Conservation (phyloP, 2,113 vertebrate genomes). For the Morphnarchus princeps region DNA sequence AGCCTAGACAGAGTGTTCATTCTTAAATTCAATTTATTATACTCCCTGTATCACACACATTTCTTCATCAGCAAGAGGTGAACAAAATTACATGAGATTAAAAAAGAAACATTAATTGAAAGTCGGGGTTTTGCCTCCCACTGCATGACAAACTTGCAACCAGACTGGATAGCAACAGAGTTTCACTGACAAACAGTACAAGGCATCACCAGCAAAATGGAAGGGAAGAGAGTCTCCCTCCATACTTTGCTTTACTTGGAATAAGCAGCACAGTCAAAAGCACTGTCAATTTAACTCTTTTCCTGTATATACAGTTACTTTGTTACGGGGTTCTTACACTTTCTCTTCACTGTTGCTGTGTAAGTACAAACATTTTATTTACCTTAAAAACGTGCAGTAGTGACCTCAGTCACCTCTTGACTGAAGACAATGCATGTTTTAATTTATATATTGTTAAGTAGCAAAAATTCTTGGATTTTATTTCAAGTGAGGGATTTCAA, state of each 20-base stretch:
- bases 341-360: too few relatives aligned
- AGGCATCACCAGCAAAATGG: neutral
- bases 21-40: neutral
- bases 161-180: neutral
- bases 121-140: neutral
- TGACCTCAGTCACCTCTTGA: neutral
- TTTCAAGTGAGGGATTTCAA: neutral
- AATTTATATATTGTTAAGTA: neutral
- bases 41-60: neutral
- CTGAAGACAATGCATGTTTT: neutral
- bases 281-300: neutral
- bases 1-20: neutral
- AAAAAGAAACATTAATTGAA: neutral
- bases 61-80: neutral
- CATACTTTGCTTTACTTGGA: neutral
- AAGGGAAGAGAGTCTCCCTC: neutral
- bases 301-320: neutral
- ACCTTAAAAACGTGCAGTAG: neutral
- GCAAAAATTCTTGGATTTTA: neutral
- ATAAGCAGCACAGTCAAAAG: neutral
- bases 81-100: neutral
- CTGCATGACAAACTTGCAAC: neutral
- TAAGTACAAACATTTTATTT: neutral
- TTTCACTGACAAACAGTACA: neutral
- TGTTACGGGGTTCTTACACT: fast-evolving